phyloP scores from a whole-genome alignment of 2,888 invertebrate genomes.

The Hydropsyche betteni region DNA sequence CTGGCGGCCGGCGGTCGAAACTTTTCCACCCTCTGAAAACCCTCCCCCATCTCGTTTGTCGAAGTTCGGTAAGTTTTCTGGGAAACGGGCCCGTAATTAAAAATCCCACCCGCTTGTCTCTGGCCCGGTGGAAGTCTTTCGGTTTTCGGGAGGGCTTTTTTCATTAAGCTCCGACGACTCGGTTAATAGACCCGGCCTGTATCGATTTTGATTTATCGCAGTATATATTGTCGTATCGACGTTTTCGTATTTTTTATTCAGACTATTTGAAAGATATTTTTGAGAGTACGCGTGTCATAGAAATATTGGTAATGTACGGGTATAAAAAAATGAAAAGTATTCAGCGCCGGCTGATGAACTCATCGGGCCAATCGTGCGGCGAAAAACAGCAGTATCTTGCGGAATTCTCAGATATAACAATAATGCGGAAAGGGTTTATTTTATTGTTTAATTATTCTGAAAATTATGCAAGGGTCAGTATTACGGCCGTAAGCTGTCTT shows the following conservation, averaged over 20 bases:
- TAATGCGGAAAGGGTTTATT: conserved; percentile 4
- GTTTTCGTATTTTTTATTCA: no score
- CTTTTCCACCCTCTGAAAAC: background rate
- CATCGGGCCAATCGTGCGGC: background rate
- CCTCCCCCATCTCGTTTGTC: no score
- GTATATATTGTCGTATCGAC: no score
- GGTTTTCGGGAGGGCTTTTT: no score
- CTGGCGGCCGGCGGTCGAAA: conserved; percentile 3
- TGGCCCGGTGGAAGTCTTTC: conserved; percentile 14
- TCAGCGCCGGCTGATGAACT: no score
- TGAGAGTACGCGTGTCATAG: no score
- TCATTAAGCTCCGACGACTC: no score
- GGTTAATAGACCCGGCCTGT: no score
- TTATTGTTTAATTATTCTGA: conserved; percentile 32
- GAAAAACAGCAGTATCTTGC: background rate
- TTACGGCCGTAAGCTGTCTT: conserved; percentile 25
- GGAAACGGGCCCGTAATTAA: conserved; percentile 19
- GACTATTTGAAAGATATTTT: no score
- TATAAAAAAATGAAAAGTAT: no score
- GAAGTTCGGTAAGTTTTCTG: conserved; percentile 17
- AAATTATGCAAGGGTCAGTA: conserved; percentile 27
- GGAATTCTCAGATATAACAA: conserved; percentile 13
- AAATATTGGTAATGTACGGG: no score
- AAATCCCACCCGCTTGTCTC: conserved; percentile 13
- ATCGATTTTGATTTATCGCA: no score